Conservation (phyloP, 2,113 vertebrate genomes). For the Tachycineta bicolor region DNA sequence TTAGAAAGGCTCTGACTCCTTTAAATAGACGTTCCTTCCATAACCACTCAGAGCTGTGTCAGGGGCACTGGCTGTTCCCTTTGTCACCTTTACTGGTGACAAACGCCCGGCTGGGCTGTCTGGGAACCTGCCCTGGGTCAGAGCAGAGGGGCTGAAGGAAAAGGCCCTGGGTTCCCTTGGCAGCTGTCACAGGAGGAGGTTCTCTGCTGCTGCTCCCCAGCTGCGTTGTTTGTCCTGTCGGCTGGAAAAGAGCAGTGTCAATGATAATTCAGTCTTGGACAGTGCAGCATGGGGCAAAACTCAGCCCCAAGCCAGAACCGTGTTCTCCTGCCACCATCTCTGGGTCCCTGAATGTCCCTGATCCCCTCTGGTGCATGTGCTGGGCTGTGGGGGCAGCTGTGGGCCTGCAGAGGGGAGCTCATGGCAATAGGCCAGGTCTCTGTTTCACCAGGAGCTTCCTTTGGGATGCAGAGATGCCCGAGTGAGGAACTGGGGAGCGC, state of each 20-base stretch:
- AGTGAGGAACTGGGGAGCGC: background rate
- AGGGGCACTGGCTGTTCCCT: background rate
- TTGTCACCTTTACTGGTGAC: background rate
- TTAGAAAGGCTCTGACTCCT: conserved; percentile 8
- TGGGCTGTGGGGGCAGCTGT: background rate
- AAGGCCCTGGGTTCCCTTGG: background rate
- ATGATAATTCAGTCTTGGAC: background rate
- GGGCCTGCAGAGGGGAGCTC: background rate
- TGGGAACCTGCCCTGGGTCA: background rate
- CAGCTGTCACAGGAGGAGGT: background rate
- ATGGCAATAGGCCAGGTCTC: background rate
- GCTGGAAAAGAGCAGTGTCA: background rate
- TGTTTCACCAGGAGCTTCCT: background rate
- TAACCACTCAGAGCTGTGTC: background rate
- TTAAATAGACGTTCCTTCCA: background rate
- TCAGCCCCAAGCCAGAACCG: rapidly evolving
- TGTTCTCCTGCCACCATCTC: background rate
- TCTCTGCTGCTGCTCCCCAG: background rate
- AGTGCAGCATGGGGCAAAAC: background rate
- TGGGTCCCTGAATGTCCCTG: background rate
- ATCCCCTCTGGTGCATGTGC: rapidly evolving
- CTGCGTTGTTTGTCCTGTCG: background rate
- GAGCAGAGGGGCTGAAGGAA: background rate
- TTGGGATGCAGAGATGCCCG: background rate
- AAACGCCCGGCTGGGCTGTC: rapidly evolving